A percentile compares a stretch with the other conserved stretches of the same genome.
Evolutionary conservation across 2,113 vertebrate species (phyloP).

Genomic region (Struthio camelus): DNA sequence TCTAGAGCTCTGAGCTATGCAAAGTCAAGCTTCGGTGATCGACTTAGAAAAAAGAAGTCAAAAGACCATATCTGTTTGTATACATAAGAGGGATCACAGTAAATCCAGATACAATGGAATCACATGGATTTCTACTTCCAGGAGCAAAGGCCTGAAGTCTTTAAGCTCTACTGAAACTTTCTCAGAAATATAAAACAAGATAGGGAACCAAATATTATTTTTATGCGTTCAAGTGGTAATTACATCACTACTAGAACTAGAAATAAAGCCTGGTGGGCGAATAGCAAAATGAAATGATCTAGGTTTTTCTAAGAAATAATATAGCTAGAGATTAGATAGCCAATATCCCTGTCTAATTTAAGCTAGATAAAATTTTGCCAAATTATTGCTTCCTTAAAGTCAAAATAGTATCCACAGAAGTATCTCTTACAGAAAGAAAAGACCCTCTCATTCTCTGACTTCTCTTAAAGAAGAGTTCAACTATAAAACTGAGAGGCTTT

Average conservation of each 20-base stretch:
- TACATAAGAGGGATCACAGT: neutral
- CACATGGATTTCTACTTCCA: neutral
- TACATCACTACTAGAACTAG: neutral
- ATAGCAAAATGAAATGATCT: neutral
- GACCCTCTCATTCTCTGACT: neutral
- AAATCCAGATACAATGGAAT: neutral
- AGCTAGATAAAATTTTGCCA: neutral
- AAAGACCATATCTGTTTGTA: neutral
- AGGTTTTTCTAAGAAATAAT: neutral
- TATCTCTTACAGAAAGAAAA: slow-evolving; percentile 2
- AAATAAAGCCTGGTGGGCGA: neutral
- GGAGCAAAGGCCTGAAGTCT: neutral
- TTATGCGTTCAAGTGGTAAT: neutral
- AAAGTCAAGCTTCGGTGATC: neutral
- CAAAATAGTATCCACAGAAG: neutral
- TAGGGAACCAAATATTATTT: neutral
- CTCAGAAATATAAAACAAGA: neutral
- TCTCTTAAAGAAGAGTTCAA: slow-evolving; percentile 10
- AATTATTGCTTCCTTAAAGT: neutral
- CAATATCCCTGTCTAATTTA: neutral
- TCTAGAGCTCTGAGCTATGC: neutral
- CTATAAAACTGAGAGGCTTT: neutral
- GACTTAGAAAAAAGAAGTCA: neutral
- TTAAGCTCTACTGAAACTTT: neutral
- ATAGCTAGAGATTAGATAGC: neutral